These are phyloP conservation scores for Synanthedon formicaeformis DNA, from an alignment of 2,888 invertebrate species.

Conservation along the genomic window DNA sequence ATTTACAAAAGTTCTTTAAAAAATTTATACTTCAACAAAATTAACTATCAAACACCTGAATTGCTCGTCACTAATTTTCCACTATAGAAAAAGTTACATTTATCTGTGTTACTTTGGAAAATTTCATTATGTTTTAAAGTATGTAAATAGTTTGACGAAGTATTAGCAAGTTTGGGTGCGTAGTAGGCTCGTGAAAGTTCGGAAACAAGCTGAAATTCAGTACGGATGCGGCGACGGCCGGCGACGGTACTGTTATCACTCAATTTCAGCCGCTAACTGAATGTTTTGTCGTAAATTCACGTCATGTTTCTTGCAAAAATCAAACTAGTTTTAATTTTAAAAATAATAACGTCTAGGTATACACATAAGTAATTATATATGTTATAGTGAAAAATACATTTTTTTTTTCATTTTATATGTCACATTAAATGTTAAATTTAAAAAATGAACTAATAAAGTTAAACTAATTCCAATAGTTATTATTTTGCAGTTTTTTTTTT, in stretches of 20 bases:
- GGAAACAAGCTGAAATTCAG: conserved; percentile 36
- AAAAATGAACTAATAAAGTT: too few species aligned
- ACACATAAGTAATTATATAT: too few species aligned
- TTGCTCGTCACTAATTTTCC: background rate
- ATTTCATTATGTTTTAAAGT: conserved; percentile 11
- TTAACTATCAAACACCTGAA: background rate
- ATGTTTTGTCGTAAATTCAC: too few species aligned
- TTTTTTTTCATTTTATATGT: too few species aligned
- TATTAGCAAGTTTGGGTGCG: conserved; percentile 29
- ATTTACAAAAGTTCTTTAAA: conserved; percentile 3
- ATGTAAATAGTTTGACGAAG: conserved; percentile 19
- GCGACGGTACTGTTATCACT: conserved; percentile 36
- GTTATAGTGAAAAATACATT: too few species aligned
- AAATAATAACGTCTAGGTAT: too few species aligned
- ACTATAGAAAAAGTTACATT: background rate
- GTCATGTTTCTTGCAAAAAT: too few species aligned
- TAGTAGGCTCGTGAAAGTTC: conserved; percentile 37
- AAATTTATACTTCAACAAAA: background rate
- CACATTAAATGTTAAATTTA: too few species aligned
- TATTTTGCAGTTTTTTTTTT: too few species aligned
- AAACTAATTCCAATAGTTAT: too few species aligned
- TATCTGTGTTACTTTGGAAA: conserved; percentile 8
- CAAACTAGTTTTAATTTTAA: too few species aligned
- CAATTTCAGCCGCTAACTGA: too few species aligned
- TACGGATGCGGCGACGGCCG: conserved; percentile 45